Base-by-base conservation (phyloP, 2,113 vertebrate genomes). In the Rhizomys pruinosus region DNA sequence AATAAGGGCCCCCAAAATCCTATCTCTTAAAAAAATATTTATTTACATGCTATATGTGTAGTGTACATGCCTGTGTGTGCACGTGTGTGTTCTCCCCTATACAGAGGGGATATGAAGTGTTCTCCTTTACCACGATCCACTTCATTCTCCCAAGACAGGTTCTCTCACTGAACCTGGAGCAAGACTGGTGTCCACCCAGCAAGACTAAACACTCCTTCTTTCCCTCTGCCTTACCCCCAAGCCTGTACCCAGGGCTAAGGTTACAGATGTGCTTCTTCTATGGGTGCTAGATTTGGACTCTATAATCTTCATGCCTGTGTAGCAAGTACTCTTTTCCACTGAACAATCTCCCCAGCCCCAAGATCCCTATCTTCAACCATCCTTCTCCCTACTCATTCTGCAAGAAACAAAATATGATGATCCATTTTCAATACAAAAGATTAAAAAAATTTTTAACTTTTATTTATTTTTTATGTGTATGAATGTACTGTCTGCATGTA, bases 1-100 rank as follows among this genome's bases (percentile, higher is more conserved):
- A 89, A 85, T 73, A 91, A 96, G 84, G 61, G 22, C 15, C 61
- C 20, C 34, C 71, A 91, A 11, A 85, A 86, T 22, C 27, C 32
- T 61, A 34, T 44, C 20, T 20, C 90, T 15, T 15, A 78, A 22
- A 57, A n/a, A n/a, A 22, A 22, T 55, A 11, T 37, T 79, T 25
- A 27, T 80, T 80, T 79, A 37, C 25, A 37, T 37, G 22, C 15
- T 72, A 34, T 37, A 34, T 59, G n/a, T n/a, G n/a, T n/a, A n/a
- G n/a, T n/a, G n/a, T n/a, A n/a, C n/a, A n/a, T n/a, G n/a, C n/a
- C n/a, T 20, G 34, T 80, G 34, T 37, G 16, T 23, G 22, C n/a
- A 59, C 52, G 11, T 37, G 34, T 59, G 55, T 37, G 55, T 37
- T 52, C 77, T 55, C 47, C 76, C 12, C n/a, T 37, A 55, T 37